These are phyloP conservation scores for Cercopithecus petaurista DNA, from an alignment of 2,797 vertebrate genomes.

Conservation along the genomic window DNA sequence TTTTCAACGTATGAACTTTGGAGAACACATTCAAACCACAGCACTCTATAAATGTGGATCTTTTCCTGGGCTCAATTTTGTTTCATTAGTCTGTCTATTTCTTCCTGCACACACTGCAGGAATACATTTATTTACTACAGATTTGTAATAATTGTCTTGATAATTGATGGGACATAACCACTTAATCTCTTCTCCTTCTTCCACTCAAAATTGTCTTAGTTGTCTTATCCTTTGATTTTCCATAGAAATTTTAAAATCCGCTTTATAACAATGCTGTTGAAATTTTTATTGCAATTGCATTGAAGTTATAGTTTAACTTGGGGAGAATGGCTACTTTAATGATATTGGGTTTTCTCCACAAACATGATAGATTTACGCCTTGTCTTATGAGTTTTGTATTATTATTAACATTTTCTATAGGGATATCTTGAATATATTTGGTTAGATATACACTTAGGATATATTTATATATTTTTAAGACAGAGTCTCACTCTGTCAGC, in stretches of 20 bases:
- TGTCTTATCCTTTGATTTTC: not conserved
- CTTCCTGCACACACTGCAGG: not conserved
- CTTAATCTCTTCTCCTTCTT: not conserved
- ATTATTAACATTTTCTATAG: not conserved
- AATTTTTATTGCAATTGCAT: not conserved
- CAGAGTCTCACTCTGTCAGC: not conserved
- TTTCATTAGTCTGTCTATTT: not conserved
- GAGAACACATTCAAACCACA: not conserved
- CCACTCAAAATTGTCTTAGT: not conserved
- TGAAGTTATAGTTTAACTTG: not conserved
- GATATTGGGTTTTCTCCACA: not conserved
- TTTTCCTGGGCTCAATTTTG: not conserved
- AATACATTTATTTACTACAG: not conserved
- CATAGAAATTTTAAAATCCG: not conserved
- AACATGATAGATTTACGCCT: not conserved
- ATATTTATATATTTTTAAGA: not conserved
- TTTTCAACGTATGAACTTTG: not conserved
- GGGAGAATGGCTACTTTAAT: not conserved
- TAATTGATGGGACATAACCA: not conserved
- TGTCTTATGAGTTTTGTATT: not conserved
- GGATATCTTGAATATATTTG: slow-evolving; percentile 12
- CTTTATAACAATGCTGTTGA: not conserved
- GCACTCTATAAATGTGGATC: not conserved
- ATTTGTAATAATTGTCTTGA: not conserved
- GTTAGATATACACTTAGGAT: not conserved